A percentile compares a stretch with the other conserved stretches of the same genome.
phyloP scores from a whole-genome alignment of 2,797 vertebrate genomes.

The Ptychobarbus kaznakovi region DNA sequence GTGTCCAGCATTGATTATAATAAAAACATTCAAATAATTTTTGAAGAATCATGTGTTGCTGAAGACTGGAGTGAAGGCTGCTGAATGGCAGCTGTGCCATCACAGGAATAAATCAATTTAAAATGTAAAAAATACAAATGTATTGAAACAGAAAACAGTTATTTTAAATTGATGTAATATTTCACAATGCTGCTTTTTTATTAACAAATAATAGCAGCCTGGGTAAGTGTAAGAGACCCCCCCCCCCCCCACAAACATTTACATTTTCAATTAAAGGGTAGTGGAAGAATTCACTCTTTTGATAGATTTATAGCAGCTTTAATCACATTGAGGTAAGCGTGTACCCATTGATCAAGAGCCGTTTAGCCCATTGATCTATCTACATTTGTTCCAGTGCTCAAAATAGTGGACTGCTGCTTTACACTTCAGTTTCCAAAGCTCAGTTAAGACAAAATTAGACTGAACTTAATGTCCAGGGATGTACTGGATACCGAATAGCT shows the following conservation, averaged over 20 bases:
- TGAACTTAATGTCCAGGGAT: constrained; percentile 25
- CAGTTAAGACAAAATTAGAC: neutral
- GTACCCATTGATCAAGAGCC: neutral
- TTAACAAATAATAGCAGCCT: neutral
- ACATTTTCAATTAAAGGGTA: neutral
- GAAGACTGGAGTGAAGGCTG: neutral
- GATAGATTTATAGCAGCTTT: neutral
- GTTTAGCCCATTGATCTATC: neutral
- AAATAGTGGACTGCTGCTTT: neutral
- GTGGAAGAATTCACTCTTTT: neutral
- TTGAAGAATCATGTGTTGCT: neutral
- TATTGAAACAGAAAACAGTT: neutral
- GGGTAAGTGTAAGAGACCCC: neutral
- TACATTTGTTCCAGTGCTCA: neutral
- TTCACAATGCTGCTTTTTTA: neutral
- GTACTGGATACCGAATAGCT: neutral
- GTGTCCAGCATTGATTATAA: neutral
- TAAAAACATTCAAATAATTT: neutral
- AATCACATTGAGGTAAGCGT: neutral
- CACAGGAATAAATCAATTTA: neutral
- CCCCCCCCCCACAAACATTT: neutral
- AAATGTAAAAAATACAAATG: neutral
- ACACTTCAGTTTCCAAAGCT: constrained; percentile 4
- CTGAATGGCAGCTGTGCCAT: neutral
- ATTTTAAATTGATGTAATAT: neutral